A percentile compares a stretch with the other conserved stretches of the same genome.
Conservation (phyloP, 2,797 vertebrate species). For the Notamacropus eugenii region DNA sequence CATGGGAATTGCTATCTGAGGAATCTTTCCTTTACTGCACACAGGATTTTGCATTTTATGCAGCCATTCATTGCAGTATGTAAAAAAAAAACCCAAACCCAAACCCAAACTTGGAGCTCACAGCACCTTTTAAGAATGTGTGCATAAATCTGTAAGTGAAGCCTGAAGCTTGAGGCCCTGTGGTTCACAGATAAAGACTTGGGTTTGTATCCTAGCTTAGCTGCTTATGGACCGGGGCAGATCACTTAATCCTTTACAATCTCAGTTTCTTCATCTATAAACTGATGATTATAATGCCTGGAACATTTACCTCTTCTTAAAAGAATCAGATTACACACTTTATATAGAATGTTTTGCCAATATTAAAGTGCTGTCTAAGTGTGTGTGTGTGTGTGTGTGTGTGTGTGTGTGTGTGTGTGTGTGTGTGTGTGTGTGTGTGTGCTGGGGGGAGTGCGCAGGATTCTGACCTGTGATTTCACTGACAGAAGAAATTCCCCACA, state of each 20-base stretch:
- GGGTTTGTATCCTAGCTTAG: background rate
- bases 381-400: background rate
- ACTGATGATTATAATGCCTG: background rate
- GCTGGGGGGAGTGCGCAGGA: background rate
- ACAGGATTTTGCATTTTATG: background rate
- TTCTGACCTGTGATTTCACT: background rate
- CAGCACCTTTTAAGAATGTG: background rate
- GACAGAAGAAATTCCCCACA: background rate
- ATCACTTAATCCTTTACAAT: background rate
- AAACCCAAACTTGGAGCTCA: background rate
- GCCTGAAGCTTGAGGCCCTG: background rate
- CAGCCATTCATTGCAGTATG: background rate
- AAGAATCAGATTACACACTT: background rate
- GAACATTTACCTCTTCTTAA: background rate
- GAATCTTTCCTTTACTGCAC: background rate
- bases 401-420: background rate
- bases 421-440: background rate
- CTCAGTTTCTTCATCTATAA: background rate
- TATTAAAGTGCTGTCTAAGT: background rate
- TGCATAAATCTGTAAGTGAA: background rate
- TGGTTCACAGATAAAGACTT: background rate
- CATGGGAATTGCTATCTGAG: background rate
- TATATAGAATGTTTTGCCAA: background rate
- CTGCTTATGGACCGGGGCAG: background rate
- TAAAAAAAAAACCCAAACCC: accelerated